These are phyloP conservation scores for Hyperoplus lanceolatus DNA, from an alignment of 2,797 vertebrate species.

Conservation along the genomic window DNA sequence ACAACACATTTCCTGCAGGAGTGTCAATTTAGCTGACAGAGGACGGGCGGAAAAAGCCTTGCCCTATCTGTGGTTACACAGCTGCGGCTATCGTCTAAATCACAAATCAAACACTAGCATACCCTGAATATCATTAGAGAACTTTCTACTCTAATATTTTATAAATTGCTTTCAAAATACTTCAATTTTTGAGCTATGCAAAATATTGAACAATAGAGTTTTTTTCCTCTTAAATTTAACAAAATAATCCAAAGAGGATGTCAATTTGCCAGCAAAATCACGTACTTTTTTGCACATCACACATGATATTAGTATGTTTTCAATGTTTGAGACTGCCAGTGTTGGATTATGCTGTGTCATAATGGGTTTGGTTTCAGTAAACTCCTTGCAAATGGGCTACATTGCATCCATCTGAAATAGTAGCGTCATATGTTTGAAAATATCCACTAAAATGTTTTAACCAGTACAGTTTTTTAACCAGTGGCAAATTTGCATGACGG, in stretches of 20 bases:
- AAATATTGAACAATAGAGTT: not conserved
- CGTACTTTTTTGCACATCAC: not conserved
- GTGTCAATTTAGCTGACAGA: slow-evolving; percentile 40
- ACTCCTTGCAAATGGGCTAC: not conserved
- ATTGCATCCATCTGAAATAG: not conserved
- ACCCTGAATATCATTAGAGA: not conserved
- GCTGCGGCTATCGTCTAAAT: slow-evolving; percentile 34
- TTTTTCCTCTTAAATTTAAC: not conserved
- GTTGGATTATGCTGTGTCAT: not conserved
- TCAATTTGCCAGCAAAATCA: not conserved
- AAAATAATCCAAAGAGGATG: slow-evolving; percentile 5
- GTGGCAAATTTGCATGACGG: too few species aligned
- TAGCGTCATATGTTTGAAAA: not conserved
- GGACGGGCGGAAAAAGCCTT: slow-evolving; percentile 34
- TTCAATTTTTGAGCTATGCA: not conserved
- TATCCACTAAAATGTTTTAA: not conserved
- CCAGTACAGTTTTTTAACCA: not conserved
- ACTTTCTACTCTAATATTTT: not conserved
- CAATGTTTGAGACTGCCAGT: not conserved
- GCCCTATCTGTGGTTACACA: slow-evolving; percentile 40
- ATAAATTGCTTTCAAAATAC: slow-evolving; percentile 1
- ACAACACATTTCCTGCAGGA: slow-evolving; percentile 58
- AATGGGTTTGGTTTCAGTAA: not conserved
- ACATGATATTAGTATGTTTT: not conserved
- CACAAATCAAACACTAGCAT: not conserved